Evolutionary conservation across 2,888 invertebrate genomes (phyloP).

Genomic region (Agrotis segetum): DNA sequence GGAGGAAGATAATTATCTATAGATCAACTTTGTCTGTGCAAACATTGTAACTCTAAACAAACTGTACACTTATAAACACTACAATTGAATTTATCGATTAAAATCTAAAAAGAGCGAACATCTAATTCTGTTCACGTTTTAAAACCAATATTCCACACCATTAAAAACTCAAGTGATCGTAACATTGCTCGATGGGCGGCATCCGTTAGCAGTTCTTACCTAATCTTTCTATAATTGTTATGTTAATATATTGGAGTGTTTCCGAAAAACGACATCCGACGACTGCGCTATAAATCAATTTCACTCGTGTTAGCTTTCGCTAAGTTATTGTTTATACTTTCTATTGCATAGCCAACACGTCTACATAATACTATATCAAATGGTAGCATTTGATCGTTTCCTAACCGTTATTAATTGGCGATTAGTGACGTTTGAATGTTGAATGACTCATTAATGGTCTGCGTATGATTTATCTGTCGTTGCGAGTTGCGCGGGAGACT

Average conservation of each 20-base stretch:
- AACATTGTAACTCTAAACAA: constrained; percentile 49
- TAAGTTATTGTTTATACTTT: constrained; percentile 90
- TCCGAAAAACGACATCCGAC: constrained; percentile 85
- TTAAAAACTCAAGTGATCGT: constrained; percentile 53
- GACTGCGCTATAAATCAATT: constrained; percentile 88
- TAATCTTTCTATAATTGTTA: constrained; percentile 87
- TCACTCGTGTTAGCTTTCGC: constrained; percentile 88
- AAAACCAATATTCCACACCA: constrained; percentile 38
- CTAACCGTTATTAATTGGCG: constrained; percentile 81
- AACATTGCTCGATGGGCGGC: constrained; percentile 72
- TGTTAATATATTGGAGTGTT: constrained; percentile 87
- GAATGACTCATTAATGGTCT: constrained; percentile 72
- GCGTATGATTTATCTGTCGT: constrained; percentile 67
- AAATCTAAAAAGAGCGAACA: constrained; percentile 50
- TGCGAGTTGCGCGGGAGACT: constrained; percentile 36
- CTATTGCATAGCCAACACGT: constrained; percentile 79
- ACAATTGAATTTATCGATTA: constrained; percentile 57
- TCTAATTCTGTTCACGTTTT: constrained; percentile 32
- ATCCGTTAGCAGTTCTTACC: constrained; percentile 78
- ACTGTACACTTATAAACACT: constrained; percentile 49
- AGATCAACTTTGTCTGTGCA: constrained; percentile 25
- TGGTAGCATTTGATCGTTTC: constrained; percentile 84
- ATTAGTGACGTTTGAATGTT: constrained; percentile 73
- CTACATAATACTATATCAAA: constrained; percentile 82
- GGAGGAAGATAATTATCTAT: constrained; percentile 26